These are phyloP conservation scores for Lymantria monacha DNA, from an alignment of 2,888 invertebrate species.

Conservation along the genomic window DNA sequence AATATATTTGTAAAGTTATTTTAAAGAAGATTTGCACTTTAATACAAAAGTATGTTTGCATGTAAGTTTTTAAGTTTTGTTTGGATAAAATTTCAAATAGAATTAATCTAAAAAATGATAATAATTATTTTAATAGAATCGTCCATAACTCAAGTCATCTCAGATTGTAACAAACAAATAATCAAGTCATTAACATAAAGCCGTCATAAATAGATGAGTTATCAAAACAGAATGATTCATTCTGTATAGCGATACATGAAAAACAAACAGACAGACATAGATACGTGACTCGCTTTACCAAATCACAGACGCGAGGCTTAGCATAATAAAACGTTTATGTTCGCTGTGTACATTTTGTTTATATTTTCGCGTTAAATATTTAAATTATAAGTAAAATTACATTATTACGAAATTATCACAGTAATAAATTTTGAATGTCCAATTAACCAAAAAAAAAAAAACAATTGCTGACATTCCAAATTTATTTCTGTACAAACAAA, in stretches of 20 bases:
- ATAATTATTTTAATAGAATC: background rate
- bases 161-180: slow-evolving; percentile 52
- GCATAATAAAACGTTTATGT: slow-evolving; percentile 58
- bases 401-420: slow-evolving; percentile 16
- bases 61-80: too few relatives aligned
- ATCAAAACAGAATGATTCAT: slow-evolving; percentile 53
- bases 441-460: slow-evolving; percentile 9
- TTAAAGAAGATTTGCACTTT: slow-evolving; percentile 2
- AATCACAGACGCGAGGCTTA: slow-evolving; percentile 75
- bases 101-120: background rate
- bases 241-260: slow-evolving; percentile 59
- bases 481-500: slow-evolving; percentile 25
- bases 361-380: slow-evolving; percentile 54
- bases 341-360: slow-evolving; percentile 56
- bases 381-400: slow-evolving; percentile 20
- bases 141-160: slow-evolving; percentile 54
- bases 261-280: slow-evolving; percentile 58
- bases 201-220: slow-evolving; percentile 63
- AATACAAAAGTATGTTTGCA: background rate
- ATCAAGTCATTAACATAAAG: slow-evolving; percentile 59
- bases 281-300: slow-evolving; percentile 80
- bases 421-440: slow-evolving; percentile 36
- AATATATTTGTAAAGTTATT: slow-evolving; percentile 1
- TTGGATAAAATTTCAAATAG: too few relatives aligned
- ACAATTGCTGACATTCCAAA: slow-evolving; percentile 12